phyloP scores from a whole-genome alignment of 2,888 invertebrate genomes.

The Notodonta dromedarius region DNA sequence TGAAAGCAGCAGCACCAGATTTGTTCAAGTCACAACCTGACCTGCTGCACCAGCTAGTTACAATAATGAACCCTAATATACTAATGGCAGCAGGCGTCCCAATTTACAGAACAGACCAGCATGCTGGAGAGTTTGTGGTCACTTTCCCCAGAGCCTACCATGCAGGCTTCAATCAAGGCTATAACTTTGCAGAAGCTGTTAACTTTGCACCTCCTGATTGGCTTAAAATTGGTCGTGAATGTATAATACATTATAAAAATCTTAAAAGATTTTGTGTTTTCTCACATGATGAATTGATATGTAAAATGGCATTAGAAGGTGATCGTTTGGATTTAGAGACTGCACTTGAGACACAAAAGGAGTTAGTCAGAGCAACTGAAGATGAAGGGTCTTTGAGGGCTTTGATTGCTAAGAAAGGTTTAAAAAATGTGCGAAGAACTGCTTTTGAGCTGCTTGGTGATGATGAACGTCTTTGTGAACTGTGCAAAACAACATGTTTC shows the following conservation, averaged over 20 bases:
- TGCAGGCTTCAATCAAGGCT: conserved; percentile 92
- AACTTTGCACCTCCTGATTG: conserved; percentile 93
- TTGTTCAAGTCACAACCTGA: conserved; percentile 90
- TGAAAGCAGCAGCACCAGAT: conserved; percentile 89
- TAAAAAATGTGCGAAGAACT: conserved; percentile 84
- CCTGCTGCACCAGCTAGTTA: conserved; percentile 90
- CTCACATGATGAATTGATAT: conserved; percentile 91
- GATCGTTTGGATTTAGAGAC: conserved; percentile 87
- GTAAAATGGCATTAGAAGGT: conserved; percentile 89
- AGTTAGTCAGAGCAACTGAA: conserved; percentile 86
- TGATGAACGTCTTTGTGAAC: conserved; percentile 88
- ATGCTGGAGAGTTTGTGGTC: conserved; percentile 92
- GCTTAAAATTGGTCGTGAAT: conserved; percentile 88
- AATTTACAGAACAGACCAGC: conserved; percentile 87
- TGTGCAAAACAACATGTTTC: conserved; percentile 91
- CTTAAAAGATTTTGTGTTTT: conserved; percentile 90
- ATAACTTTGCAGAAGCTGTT: conserved; percentile 94
- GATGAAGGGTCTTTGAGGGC: conserved; percentile 72
- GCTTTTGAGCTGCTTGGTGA: conserved; percentile 89
- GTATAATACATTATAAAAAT: conserved; percentile 88
- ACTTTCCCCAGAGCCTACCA: conserved; percentile 93
- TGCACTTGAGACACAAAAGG: conserved; percentile 87
- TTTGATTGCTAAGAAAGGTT: conserved; percentile 74
- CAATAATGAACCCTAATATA: conserved; percentile 90
- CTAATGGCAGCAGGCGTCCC: conserved; percentile 86